Conservation (phyloP, 2,888 invertebrate genomes). For the Idaea aversata region DNA sequence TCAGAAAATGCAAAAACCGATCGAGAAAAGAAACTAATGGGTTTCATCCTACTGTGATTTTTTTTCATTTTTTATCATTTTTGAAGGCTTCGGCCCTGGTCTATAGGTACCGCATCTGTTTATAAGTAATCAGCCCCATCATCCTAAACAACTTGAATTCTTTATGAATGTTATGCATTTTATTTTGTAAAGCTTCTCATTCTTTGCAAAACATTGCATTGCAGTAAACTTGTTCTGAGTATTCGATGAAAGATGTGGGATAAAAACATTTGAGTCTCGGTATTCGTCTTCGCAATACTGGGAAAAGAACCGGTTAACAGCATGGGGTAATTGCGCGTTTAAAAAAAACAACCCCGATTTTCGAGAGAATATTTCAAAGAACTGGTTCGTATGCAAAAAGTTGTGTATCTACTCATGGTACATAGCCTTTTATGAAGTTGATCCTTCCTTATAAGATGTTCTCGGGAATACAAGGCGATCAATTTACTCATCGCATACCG, state of each 20-base stretch:
- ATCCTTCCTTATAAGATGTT: neutral
- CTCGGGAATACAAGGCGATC: neutral
- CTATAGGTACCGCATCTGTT: neutral
- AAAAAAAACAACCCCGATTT: slow-evolving; percentile 14
- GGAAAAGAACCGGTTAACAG: slow-evolving; percentile 31
- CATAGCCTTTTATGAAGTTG: neutral
- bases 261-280: slow-evolving; percentile 12
- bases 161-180: neutral
- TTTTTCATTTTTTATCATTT: no score
- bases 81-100: no score
- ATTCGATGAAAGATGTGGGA: slow-evolving; percentile 1
- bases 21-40: no score
- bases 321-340: slow-evolving; percentile 32
- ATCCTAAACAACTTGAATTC: neutral
- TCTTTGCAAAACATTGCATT: slow-evolving; percentile 3
- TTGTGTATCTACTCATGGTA: neutral
- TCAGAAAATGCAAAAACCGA: no score
- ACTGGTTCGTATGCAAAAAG: neutral
- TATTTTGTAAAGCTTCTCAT: neutral
- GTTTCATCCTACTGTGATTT: no score
- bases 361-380: slow-evolving; percentile 14
- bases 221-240: neutral
- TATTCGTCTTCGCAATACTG: slow-evolving; percentile 5
- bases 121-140: neutral
- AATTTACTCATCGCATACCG: neutral